phyloP scores from a whole-genome alignment of 2,113 vertebrate species.

The Elachura formosa region DNA sequence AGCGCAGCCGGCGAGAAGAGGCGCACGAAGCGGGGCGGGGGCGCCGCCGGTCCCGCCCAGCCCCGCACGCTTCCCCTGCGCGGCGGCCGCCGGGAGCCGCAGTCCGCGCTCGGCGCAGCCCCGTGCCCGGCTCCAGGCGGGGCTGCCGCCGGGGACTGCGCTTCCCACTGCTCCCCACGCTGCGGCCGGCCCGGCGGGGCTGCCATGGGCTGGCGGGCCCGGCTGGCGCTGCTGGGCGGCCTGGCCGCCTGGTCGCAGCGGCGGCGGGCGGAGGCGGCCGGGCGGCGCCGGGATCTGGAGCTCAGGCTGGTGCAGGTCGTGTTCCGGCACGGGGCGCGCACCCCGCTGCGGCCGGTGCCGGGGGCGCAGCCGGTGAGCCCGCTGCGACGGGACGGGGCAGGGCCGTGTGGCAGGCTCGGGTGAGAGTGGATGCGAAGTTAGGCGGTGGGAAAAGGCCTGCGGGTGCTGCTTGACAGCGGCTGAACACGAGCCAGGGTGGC shows the following conservation, averaged over 20 bases:
- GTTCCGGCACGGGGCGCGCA: constrained; percentile 88
- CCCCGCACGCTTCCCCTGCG: neutral
- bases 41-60: neutral
- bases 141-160: neutral
- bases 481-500: neutral
- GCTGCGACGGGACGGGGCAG: neutral
- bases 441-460: neutral
- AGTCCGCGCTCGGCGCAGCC: neutral
- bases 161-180: neutral
- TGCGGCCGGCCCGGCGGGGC: neutral
- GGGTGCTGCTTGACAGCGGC: neutral
- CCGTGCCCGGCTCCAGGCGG: rapidly evolving
- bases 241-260: neutral
- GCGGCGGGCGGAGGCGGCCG: neutral
- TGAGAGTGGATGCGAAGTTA: neutral
- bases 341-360: constrained; percentile 84
- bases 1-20: rapidly evolving
- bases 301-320: constrained; percentile 85
- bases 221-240: neutral
- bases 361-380: constrained; percentile 73
- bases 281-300: constrained; percentile 48
- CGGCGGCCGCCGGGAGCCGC: constrained; percentile 34
- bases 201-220: neutral
- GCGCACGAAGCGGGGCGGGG: rapidly evolving
- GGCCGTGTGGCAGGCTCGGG: neutral